Evolutionary conservation across 37 sponge, comb jelly and placozoan species (phyloP).

Genomic region (Aphrocallistes beatrix): DNA sequence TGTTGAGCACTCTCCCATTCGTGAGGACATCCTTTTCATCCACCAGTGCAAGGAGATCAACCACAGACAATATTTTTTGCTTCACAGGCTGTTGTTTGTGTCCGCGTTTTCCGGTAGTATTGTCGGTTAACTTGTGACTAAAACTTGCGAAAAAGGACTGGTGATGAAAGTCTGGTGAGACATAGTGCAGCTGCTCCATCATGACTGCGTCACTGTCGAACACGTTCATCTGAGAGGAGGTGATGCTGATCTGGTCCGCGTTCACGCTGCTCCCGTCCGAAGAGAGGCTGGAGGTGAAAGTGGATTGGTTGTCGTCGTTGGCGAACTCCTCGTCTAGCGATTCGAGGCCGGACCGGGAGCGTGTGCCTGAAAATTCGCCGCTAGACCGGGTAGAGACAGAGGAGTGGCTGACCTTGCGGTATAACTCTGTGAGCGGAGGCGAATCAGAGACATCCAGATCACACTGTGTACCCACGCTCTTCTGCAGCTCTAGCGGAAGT

Average conservation of each 20-base stretch:
- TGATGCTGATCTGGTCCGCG: neutral
- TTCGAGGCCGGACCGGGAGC: neutral
- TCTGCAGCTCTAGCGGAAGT: neutral
- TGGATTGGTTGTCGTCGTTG: neutral
- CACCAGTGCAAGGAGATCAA: neutral
- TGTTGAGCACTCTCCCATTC: neutral
- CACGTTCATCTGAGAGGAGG: slow-evolving; percentile 14
- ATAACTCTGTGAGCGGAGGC: neutral
- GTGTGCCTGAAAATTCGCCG: neutral
- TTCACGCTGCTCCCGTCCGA: neutral
- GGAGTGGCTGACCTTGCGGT: neutral
- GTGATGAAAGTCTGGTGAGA: neutral
- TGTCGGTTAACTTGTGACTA: neutral
- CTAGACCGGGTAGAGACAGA: neutral
- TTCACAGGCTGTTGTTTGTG: neutral
- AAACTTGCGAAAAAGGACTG: neutral
- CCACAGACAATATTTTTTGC: neutral
- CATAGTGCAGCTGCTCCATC: neutral
- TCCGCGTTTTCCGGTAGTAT: neutral
- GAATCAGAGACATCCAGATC: neutral
- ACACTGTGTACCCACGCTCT: neutral
- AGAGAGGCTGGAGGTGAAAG: neutral
- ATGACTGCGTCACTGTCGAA: neutral
- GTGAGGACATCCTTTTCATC: neutral
- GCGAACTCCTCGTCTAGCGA: neutral